Conservation (phyloP, 2,113 vertebrate genomes). For the Tupaia chinensis region DNA sequence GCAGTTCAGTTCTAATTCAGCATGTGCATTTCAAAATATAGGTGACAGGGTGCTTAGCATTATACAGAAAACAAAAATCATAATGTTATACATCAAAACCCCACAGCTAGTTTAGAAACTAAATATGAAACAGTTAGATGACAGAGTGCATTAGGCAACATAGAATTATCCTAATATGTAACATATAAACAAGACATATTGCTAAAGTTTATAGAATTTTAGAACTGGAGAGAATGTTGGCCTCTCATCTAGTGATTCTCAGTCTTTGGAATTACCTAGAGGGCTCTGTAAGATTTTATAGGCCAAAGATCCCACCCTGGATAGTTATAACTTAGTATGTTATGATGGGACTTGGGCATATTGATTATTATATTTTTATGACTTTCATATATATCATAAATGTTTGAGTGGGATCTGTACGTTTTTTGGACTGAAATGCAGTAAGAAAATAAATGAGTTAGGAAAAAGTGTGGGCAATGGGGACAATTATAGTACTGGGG, state of each 20-base stretch:
- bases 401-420: neutral
- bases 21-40: neutral
- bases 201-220: neutral
- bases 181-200: neutral
- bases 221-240: neutral
- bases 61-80: neutral
- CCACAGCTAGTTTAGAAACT: neutral
- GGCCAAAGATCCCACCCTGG: neutral
- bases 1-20: neutral
- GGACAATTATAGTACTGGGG: neutral
- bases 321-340: neutral
- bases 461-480: neutral
- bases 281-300: neutral
- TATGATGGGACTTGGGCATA: neutral
- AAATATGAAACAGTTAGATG: conserved; percentile 29
- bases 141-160: neutral
- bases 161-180: neutral
- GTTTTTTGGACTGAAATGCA: conserved; percentile 50
- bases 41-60: neutral
- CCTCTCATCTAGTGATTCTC: neutral
- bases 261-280: neutral
- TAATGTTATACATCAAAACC: neutral
- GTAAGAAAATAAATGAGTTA: conserved; percentile 40
- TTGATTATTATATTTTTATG: conserved; percentile 5
- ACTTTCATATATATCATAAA: neutral